phyloP scores from a whole-genome alignment of 2,113 vertebrate genomes.

The Oxygymnocypris stewartii region DNA sequence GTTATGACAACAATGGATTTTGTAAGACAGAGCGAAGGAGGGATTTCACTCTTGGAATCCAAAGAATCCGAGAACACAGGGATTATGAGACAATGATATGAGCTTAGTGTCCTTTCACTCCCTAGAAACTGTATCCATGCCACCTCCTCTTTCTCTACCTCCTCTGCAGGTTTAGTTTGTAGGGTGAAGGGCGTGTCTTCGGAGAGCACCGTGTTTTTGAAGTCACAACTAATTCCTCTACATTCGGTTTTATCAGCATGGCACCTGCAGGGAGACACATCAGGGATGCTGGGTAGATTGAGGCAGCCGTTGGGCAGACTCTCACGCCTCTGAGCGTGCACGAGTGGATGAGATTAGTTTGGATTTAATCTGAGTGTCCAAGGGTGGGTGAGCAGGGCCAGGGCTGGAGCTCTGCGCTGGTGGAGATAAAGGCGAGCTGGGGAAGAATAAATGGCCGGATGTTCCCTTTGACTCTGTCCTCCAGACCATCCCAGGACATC shows the following conservation, averaged over 20 bases:
- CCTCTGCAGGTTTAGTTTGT: not conserved
- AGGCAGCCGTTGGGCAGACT: slow-evolving; percentile 12
- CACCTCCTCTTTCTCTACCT: not conserved
- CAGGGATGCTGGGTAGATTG: slow-evolving; percentile 13
- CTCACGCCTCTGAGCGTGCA: not conserved
- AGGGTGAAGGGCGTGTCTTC: not conserved
- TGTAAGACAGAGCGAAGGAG: not conserved
- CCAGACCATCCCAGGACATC: slow-evolving; percentile 7
- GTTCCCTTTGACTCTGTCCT: not conserved
- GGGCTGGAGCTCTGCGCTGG: slow-evolving; percentile 61
- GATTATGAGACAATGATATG: slow-evolving; percentile 35
- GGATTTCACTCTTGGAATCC: slow-evolving; percentile 29
- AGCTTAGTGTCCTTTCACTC: slow-evolving; percentile 12
- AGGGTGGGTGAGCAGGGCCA: slow-evolving; percentile 39
- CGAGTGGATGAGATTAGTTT: slow-evolving; percentile 69
- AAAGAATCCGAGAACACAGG: slow-evolving; percentile 39
- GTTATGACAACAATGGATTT: slow-evolving; percentile 11
- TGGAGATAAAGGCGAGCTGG: slow-evolving; percentile 58
- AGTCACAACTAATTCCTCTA: not conserved
- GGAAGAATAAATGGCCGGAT: not conserved
- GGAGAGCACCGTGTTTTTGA: slow-evolving; percentile 1
- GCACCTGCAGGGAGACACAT: slow-evolving; percentile 24
- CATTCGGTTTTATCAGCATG: slow-evolving; percentile 30
- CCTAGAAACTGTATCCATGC: not conserved
- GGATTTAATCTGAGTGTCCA: slow-evolving; percentile 66